Percentiles rank a stretch among this genome's conserved stretches.
Conservation (phyloP, 2,888 invertebrate genomes). For the Sinelater perroti region DNA sequence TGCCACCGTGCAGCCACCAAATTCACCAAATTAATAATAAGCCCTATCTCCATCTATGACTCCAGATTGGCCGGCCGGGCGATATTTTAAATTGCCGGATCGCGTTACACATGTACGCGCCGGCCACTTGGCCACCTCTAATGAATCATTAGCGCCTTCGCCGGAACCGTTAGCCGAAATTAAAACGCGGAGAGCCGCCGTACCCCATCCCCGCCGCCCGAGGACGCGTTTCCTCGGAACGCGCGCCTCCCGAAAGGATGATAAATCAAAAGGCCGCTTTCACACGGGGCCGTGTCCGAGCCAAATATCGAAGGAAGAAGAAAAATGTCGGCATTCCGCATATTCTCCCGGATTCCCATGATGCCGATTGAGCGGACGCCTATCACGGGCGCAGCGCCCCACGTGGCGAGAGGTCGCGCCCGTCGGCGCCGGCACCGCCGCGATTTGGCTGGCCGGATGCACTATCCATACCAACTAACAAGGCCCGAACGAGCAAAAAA, state of each 20-base stretch:
- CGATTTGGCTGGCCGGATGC: slow-evolving; percentile 18
- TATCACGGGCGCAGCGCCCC: no score
- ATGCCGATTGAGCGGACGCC: slow-evolving; percentile 18
- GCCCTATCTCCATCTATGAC: slow-evolving; percentile 45
- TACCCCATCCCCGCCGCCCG: no score
- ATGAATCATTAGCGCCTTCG: slow-evolving; percentile 26
- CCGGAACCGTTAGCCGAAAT: no score
- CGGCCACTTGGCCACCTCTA: slow-evolving; percentile 17
- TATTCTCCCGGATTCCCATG: slow-evolving; percentile 25
- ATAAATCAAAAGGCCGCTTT: no score
- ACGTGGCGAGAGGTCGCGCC: not conserved
- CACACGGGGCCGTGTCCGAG: no score
- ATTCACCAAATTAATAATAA: slow-evolving; percentile 48
- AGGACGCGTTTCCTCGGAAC: no score
- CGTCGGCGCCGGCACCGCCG: not conserved
- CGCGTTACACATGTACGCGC: slow-evolving; percentile 23
- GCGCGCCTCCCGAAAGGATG: no score
- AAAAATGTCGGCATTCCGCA: slow-evolving; percentile 21
- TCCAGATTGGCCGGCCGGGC: slow-evolving; percentile 41
- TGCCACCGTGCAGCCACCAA: slow-evolving; percentile 50
- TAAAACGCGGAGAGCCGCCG: no score
- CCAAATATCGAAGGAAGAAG: slow-evolving; percentile 9
- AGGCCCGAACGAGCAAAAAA: slow-evolving; percentile 23
- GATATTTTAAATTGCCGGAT: slow-evolving; percentile 39
- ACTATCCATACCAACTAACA: slow-evolving; percentile 31